These are phyloP conservation scores for Falco punctatus DNA, from an alignment of 2,113 vertebrate species.

Conservation along the genomic window DNA sequence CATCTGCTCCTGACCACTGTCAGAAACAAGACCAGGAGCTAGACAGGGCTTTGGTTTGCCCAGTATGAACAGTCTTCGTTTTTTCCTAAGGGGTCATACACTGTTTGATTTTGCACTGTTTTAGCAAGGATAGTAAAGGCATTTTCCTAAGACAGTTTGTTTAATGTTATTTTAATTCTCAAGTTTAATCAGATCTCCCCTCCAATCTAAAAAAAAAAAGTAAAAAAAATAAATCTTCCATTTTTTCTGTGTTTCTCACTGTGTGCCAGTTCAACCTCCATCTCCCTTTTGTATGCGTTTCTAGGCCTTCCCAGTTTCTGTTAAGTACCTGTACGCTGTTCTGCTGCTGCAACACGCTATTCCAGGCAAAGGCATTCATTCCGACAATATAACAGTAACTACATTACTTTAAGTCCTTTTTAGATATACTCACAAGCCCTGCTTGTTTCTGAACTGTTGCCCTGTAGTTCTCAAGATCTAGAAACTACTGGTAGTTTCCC, in stretches of 20 bases:
- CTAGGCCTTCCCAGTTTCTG: not conserved
- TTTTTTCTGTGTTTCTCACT: not conserved
- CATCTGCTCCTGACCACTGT: not conserved
- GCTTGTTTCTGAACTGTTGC: not conserved
- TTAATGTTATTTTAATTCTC: not conserved
- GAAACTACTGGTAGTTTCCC: not conserved
- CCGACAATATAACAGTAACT: not conserved
- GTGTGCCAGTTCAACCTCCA: not conserved
- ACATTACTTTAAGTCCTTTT: not conserved
- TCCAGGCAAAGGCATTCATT: not conserved
- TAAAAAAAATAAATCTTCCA: no score
- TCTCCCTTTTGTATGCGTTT: not conserved
- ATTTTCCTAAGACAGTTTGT: not conserved
- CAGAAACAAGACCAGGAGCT: not conserved
- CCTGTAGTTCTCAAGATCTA: not conserved
- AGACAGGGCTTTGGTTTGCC: not conserved
- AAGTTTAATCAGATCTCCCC: not conserved
- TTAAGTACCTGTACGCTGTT: not conserved
- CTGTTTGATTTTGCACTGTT: not conserved
- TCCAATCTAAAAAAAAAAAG: not conserved
- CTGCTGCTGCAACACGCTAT: not conserved
- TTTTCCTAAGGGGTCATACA: not conserved
- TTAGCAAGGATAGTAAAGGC: not conserved
- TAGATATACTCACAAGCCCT: not conserved
- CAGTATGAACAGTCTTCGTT: not conserved